Evolutionary conservation across 2,113 vertebrate species (phyloP).

Genomic region (Ammodytes dubius): DNA sequence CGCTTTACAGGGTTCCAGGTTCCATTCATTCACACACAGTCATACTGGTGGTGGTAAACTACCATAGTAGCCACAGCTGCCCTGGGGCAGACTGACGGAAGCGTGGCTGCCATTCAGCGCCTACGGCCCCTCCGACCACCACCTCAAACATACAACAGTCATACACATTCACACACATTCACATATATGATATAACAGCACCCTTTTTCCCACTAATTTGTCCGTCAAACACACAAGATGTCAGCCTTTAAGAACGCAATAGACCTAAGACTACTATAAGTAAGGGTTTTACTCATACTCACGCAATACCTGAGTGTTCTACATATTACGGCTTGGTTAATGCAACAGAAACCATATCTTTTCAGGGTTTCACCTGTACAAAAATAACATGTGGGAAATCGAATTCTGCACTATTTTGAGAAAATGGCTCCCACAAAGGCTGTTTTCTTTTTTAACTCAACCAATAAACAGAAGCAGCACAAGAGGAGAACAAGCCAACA

Average conservation of each 20-base stretch:
- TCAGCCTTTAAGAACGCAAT: constrained; percentile 6
- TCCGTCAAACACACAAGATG: constrained; percentile 15
- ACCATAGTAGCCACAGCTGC: too few species aligned
- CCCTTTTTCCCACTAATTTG: constrained; percentile 15
- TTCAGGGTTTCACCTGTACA: neutral
- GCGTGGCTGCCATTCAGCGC: too few species aligned
- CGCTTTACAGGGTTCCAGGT: too few species aligned
- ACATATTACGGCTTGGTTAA: neutral
- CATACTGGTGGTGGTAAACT: too few species aligned
- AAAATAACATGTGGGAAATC: neutral
- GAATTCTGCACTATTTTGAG: neutral
- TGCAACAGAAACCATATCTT: neutral
- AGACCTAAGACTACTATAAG: neutral
- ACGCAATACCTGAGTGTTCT: neutral
- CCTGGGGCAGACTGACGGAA: too few species aligned
- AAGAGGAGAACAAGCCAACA: neutral
- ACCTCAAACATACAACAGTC: too few species aligned
- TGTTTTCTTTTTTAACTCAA: neutral
- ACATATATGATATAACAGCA: constrained; percentile 8
- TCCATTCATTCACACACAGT: too few species aligned
- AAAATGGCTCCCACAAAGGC: neutral
- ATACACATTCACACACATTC: too few species aligned
- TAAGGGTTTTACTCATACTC: constrained; percentile 20
- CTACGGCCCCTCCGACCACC: too few species aligned
- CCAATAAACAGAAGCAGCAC: neutral